Evolutionary conservation across 64 coral and sea anemone genomes (phyloP).

Genomic region (Montipora capricornis): DNA sequence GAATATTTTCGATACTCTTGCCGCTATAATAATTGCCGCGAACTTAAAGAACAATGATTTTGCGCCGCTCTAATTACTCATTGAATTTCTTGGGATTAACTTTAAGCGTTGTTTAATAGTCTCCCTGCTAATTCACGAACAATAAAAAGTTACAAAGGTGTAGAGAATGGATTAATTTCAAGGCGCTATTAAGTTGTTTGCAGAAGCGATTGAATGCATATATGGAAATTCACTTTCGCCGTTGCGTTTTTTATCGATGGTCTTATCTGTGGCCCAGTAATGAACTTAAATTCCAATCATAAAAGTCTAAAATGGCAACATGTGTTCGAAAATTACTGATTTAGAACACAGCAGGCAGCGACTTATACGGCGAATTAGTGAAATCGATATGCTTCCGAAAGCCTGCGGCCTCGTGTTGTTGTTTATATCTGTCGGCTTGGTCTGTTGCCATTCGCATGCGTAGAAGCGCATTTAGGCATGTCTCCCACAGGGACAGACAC

Average conservation of each 20-base stretch:
- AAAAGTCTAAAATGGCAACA: slow-evolving; percentile 45
- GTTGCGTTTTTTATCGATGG: slow-evolving; percentile 9
- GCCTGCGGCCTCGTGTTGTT: neutral
- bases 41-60: neutral
- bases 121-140: neutral
- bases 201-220: neutral
- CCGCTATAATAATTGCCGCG: neutral
- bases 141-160: slow-evolving; percentile 8
- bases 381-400: slow-evolving; percentile 2
- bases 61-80: neutral
- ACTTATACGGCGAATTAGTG: neutral
- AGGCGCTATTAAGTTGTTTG: neutral
- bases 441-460: neutral
- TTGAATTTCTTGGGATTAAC: slow-evolving; percentile 3
- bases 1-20: too few species aligned
- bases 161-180: neutral
- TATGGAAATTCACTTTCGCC: slow-evolving; percentile 54
- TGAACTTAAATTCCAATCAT: slow-evolving; percentile 51
- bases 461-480: too few species aligned
- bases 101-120: slow-evolving; percentile 55
- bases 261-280: slow-evolving; percentile 12
- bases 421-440: neutral
- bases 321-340: slow-evolving; percentile 7
- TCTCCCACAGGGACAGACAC: too few species aligned
- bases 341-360: slow-evolving; percentile 1